phyloP scores from a whole-genome alignment of 1,140 invertebrate genomes.

The Bicyclus anynana region DNA sequence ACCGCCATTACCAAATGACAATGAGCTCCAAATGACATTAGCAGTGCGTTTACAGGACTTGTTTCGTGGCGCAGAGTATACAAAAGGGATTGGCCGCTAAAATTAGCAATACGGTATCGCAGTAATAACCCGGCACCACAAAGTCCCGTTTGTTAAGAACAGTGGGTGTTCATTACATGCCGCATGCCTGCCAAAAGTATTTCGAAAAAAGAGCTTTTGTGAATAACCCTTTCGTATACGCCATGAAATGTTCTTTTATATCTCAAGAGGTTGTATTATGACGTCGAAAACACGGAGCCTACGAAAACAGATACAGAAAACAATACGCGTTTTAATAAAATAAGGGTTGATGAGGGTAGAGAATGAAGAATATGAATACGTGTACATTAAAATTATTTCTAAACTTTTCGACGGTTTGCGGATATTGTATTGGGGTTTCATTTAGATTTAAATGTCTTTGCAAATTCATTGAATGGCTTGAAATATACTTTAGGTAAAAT shows the following conservation, averaged over 20 bases:
- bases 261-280: slow-evolving; percentile 59
- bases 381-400: slow-evolving; percentile 23
- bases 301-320: slow-evolving; percentile 58
- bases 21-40: no score
- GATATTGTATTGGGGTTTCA: slow-evolving; percentile 1
- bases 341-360: slow-evolving; percentile 54
- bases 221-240: slow-evolving; percentile 56
- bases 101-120: slow-evolving; percentile 1
- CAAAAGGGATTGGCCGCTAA: slow-evolving; percentile 1
- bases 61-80: no score
- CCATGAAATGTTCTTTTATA: slow-evolving; percentile 69
- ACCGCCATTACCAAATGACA: no score
- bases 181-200: slow-evolving; percentile 66
- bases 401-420: slow-evolving; percentile 1
- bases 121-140: slow-evolving; percentile 29
- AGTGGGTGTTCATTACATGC: slow-evolving; percentile 45
- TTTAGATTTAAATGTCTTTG: not conserved
- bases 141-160: slow-evolving; percentile 47
- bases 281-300: slow-evolving; percentile 52
- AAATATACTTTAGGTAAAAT: no score
- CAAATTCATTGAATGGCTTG: no score
- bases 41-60: no score
- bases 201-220: slow-evolving; percentile 69
- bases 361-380: slow-evolving; percentile 32
- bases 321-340: slow-evolving; percentile 63